Conservation (phyloP, 2,888 invertebrate species). For the Phasia obesa region DNA sequence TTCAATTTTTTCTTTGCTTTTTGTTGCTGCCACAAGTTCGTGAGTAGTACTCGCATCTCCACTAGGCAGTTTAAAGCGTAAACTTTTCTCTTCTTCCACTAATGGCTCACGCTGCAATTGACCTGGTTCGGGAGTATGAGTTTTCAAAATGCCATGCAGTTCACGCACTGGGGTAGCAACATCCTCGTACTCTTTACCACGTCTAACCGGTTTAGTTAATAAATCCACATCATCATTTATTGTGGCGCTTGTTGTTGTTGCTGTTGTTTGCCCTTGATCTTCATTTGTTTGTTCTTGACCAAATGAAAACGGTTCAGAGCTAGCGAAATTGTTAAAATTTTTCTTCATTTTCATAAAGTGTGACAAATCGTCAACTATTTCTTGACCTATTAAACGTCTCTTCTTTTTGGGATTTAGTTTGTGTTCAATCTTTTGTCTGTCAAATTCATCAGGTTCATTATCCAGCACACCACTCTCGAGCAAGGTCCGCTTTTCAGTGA, state of each 20-base stretch:
- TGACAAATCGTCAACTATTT: constrained; percentile 69
- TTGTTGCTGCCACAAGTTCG: neutral
- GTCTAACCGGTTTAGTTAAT: constrained; percentile 39
- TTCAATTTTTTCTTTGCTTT: constrained; percentile 29
- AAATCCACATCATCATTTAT: constrained; percentile 48
- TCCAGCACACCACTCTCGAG: constrained; percentile 58
- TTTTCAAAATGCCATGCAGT: constrained; percentile 73
- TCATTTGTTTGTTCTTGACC: constrained; percentile 4
- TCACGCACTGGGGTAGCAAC: constrained; percentile 26
- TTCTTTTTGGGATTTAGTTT: constrained; percentile 72
- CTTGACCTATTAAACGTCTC: constrained; percentile 69
- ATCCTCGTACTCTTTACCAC: neutral
- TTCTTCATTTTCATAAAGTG: constrained; percentile 69
- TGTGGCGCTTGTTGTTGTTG: too few species aligned
- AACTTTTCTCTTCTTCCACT: constrained; percentile 73
- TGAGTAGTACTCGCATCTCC: constrained; percentile 49
- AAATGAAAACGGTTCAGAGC: constrained; percentile 64
- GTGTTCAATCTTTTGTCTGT: constrained; percentile 57
- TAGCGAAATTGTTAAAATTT: constrained; percentile 45
- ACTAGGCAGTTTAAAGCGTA: constrained; percentile 73
- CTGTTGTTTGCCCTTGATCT: neutral
- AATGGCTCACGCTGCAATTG: constrained; percentile 17
- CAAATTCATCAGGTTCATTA: constrained; percentile 43
- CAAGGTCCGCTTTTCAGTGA: constrained; percentile 75
- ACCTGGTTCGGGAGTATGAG: constrained; percentile 60